Evolutionary conservation across 2,113 vertebrate genomes (phyloP).

Genomic region (Notechis scutatus): DNA sequence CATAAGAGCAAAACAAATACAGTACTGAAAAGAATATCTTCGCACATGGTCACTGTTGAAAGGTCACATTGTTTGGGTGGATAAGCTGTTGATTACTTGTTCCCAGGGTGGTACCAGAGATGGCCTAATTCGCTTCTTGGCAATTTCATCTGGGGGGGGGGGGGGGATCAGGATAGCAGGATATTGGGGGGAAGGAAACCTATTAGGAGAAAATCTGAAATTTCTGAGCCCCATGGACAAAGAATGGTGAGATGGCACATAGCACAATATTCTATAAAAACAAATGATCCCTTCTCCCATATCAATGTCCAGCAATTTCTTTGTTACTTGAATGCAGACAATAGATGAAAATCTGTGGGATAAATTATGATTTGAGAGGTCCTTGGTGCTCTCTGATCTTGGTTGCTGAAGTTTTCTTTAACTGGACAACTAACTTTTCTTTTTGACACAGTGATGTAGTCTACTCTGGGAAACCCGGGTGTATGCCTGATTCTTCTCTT

Average conservation of each 20-base stretch:
- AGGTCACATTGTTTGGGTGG: neutral
- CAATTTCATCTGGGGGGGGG: neutral
- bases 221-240: neutral
- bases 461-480: neutral
- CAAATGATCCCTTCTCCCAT: neutral
- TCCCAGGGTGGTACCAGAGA: neutral
- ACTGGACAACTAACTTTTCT: neutral
- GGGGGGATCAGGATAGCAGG: neutral
- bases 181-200: neutral
- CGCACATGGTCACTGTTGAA: neutral
- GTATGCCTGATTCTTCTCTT: neutral
- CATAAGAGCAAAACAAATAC: neutral
- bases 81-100: neutral
- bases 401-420: neutral
- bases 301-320: neutral
- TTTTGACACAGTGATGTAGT: neutral
- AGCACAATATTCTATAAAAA: neutral
- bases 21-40: neutral
- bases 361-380: neutral
- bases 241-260: neutral
- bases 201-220: neutral
- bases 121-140: neutral
- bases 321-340: neutral
- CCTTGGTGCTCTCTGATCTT: neutral
- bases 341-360: neutral